Evolutionary conservation across 2,888 invertebrate species (phyloP).

Genomic region (Willowsia nigromaculata): DNA sequence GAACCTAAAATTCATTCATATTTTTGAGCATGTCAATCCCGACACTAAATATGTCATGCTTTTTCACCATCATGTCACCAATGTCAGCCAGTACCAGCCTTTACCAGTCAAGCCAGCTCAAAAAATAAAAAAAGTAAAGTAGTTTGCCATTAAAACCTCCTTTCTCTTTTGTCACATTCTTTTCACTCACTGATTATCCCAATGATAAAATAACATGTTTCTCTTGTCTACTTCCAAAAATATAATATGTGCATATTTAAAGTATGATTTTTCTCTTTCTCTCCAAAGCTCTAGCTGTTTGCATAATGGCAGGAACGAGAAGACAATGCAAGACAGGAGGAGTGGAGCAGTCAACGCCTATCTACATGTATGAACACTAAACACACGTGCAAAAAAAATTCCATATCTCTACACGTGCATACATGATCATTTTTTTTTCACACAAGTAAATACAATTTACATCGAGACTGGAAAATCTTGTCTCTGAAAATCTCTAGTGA

Average conservation of each 20-base stretch:
- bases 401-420: slow-evolving; percentile 36
- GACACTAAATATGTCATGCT: no score
- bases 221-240: background rate
- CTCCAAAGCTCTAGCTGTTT: background rate
- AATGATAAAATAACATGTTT: background rate
- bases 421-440: slow-evolving; percentile 5
- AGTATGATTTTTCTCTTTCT: background rate
- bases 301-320: background rate
- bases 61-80: background rate
- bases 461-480: no score
- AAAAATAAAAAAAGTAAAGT: no score
- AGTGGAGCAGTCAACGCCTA: slow-evolving; percentile 25
- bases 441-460: no score
- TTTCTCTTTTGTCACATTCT: background rate
- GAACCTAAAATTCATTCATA: no score
- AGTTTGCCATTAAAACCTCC: background rate
- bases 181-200: background rate
- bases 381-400: slow-evolving; percentile 25
- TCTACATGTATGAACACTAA: no score
- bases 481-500: no score
- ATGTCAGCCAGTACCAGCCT: background rate
- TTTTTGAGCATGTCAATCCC: no score
- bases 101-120: background rate
- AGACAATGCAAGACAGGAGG: slow-evolving; percentile 26
- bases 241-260: background rate